Base-by-base conservation (phyloP, 1,140 invertebrate genomes). In the Homalodisca vitripennis region DNA sequence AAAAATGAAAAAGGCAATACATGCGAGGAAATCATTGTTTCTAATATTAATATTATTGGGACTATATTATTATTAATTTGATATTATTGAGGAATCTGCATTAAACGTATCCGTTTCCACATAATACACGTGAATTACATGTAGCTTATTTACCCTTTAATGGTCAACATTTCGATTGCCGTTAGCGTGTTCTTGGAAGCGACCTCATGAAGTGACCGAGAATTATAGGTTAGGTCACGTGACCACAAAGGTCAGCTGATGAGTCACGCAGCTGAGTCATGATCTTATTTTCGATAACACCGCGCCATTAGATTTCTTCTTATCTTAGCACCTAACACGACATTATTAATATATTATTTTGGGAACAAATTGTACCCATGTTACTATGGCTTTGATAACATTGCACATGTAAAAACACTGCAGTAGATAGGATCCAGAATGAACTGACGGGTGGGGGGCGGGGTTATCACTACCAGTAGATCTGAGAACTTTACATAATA, bases 141-240 rank as follows among this genome's bases (percentile, higher is more conserved):
- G 29, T 27, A 24, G 6, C 10, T 60, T 26, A 2, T 27, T 29
- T 6, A 27, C 3, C 29, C 14, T 2, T 26, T 53, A 20, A 22
- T 12, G 14, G 2, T 27, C 2, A 27, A 60, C 2, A 6, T 1
- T 29, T 6, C 2, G 2, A 6, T 27, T 6, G 3, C 26, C 2
- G 55, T 2, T 6, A 60, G 14, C 6, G 24, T 24, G 3, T 3
- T 13, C 6, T 60, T 27, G 22, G 12, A 26, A 22, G 55, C n/a
- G n/a, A 12, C n/a, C 27, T 13, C 12, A 26, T 53, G 12, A 20
- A 22, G 12, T 60, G 55, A 24, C 24, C 55, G 24, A 10, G 29
- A 30, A 24, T 60, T 60, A 60, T 60, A 60, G 55, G 55, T 60
- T 60, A 60, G 55, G 55, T 60, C 55, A 60, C 55, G 55, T 60